phyloP scores from a whole-genome alignment of 2,113 vertebrate genomes.

The Ochotona princeps region DNA sequence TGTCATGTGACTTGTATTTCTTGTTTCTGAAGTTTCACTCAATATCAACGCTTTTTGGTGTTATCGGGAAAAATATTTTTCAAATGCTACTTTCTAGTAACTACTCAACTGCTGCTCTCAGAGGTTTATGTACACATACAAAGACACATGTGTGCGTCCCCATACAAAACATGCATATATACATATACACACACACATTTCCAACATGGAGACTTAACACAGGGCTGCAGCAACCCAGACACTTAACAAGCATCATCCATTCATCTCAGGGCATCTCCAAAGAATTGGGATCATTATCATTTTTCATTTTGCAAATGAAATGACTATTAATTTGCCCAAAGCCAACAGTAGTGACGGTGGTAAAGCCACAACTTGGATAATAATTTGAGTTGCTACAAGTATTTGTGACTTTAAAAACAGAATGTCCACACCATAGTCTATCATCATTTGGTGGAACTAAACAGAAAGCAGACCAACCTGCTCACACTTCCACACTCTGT shows the following conservation, averaged over 20 bases:
- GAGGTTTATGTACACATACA: background rate
- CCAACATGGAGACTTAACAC: background rate
- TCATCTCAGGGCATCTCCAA: background rate
- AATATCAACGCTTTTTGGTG: background rate
- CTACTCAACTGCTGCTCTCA: background rate
- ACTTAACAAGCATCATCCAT: background rate
- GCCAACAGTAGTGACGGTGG: background rate
- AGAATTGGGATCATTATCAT: background rate
- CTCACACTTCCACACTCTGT: accelerated
- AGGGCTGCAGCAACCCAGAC: background rate
- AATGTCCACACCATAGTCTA: background rate
- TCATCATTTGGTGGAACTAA: background rate
- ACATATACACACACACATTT: background rate
- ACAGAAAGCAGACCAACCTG: background rate
- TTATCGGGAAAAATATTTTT: background rate
- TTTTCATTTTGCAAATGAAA: background rate
- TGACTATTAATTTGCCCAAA: background rate
- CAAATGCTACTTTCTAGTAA: background rate
- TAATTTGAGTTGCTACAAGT: background rate
- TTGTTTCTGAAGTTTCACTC: background rate
- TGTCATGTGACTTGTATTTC: background rate
- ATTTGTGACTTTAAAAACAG: background rate
- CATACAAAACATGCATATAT: background rate
- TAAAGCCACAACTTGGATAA: background rate
- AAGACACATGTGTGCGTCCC: too few species aligned